Evolutionary conservation across 2,888 invertebrate species (phyloP).

Genomic region (Chloroclystis v-ata): DNA sequence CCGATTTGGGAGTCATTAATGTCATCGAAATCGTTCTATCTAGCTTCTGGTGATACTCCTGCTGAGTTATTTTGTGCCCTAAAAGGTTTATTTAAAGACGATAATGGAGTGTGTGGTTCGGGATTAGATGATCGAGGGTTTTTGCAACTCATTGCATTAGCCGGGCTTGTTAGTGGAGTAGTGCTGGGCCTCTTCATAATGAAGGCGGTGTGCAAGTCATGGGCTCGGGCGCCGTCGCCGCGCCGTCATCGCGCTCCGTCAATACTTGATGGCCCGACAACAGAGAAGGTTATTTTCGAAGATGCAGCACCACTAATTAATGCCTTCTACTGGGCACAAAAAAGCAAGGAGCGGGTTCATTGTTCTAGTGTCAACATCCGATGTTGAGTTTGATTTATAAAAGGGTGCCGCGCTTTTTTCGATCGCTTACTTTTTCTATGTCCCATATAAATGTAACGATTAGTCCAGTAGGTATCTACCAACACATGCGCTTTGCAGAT

Average conservation of each 20-base stretch:
- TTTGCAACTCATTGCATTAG: conserved; percentile 77
- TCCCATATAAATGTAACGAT: conserved; percentile 1
- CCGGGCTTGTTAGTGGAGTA: conserved; percentile 70
- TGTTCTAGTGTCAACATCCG: conserved; percentile 61
- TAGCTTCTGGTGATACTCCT: conserved; percentile 55
- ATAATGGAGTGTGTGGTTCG: conserved; percentile 33
- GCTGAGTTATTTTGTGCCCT: conserved; percentile 38
- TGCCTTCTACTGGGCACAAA: conserved; percentile 55
- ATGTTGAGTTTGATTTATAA: conserved; percentile 38
- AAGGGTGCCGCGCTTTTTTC: conserved; percentile 32
- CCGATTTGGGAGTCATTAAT: conserved; percentile 68
- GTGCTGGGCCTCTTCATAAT: conserved; percentile 54
- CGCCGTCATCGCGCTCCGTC: conserved; percentile 67
- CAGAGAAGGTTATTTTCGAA: conserved; percentile 72
- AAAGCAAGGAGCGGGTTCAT: conserved; percentile 62
- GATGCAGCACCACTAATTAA: conserved; percentile 73
- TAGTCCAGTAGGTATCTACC: conserved; percentile 12
- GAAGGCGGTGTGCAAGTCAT: conserved; percentile 73
- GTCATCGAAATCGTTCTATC: conserved; percentile 62
- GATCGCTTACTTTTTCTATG: background rate
- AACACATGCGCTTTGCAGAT: background rate
- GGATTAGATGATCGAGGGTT: conserved; percentile 45
- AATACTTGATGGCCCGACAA: conserved; percentile 68
- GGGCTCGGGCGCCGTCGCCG: conserved; percentile 62
- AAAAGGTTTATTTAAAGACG: conserved; percentile 32